These are phyloP conservation scores for Stramonita haemastoma DNA, from an alignment of 2,888 invertebrate genomes.

Conservation along the genomic window DNA sequence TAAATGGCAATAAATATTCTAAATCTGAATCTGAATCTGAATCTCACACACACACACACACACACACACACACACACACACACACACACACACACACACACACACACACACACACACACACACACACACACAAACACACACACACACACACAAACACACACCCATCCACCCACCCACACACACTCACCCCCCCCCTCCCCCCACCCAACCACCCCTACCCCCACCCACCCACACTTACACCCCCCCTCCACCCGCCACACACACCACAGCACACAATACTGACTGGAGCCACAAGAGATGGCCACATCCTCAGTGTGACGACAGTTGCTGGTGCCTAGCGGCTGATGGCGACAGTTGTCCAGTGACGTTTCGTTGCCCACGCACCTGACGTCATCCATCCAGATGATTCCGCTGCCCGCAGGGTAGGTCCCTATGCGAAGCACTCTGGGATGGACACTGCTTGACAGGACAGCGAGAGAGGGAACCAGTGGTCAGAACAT, in stretches of 20 bases:
- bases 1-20: too few relatives aligned
- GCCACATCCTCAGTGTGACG: conserved; percentile 61
- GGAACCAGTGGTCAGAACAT: too few relatives aligned
- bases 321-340: conserved; percentile 61
- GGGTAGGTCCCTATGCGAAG: conserved; percentile 30
- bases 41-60: background rate
- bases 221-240: background rate
- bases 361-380: conserved; percentile 58
- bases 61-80: background rate
- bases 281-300: conserved; percentile 56
- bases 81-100: conserved; percentile 7
- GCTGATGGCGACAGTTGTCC: conserved; percentile 60
- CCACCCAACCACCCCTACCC: background rate
- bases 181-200: background rate
- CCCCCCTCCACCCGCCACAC: background rate
- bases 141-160: background rate
- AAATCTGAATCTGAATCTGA: too few relatives aligned
- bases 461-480: background rate
- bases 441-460: background rate
- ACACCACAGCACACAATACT: background rate
- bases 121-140: conserved; percentile 12
- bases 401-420: conserved; percentile 60
- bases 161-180: background rate
- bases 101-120: background rate
- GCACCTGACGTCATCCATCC: conserved; percentile 65